Base-by-base conservation (phyloP, 2,888 invertebrate genomes). In the Euzophera pinguis region DNA sequence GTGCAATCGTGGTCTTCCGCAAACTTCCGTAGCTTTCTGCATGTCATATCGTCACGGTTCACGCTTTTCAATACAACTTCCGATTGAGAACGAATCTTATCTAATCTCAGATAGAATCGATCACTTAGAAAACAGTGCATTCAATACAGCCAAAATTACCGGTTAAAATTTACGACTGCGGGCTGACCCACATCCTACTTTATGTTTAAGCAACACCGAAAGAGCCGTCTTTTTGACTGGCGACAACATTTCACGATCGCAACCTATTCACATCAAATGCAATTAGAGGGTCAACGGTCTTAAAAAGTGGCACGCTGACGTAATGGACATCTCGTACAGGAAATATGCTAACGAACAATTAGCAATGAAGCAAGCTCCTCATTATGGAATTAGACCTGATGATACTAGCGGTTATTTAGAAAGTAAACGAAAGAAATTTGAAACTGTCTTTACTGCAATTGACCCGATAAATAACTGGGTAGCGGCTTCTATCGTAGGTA, bases 201-300 rank as follows among this genome's bases (percentile, higher is more conserved):
- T 81, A 77, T 73, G 77, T 63, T 63, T 71, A 71, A 72, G 74
- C 70, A 74, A 73, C 65, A 69, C 59, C 63, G 63, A 75, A 71
- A 73, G 73, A 68, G 68, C 68, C 58, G 64, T 68, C 64, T 63
- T 69, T 69, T 63, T 64, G 67, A 67, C 64, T 65, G 63, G 67
- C 69, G 78, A 80, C 80, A 75, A 71, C 70, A 68, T 72, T 76
- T 78, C 71, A 73, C 71, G 75, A 73, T 71, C 69, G 73, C 74
- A 78, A 81, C 81, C 78, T 79, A 81, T 82, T 77, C 75, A 76
- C 73, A 75, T 77, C 68, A 72, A 71, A 73, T 64, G 74, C 78
- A 80, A 82, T 82, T 82, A 82, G 82, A 77, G 71, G 84, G 84
- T 84, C 84, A 83, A 69, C 73, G 74, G 58, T 73, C 74, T 73